Conservation (phyloP, 2,113 vertebrate species). For the Stigmatopora nigra region DNA sequence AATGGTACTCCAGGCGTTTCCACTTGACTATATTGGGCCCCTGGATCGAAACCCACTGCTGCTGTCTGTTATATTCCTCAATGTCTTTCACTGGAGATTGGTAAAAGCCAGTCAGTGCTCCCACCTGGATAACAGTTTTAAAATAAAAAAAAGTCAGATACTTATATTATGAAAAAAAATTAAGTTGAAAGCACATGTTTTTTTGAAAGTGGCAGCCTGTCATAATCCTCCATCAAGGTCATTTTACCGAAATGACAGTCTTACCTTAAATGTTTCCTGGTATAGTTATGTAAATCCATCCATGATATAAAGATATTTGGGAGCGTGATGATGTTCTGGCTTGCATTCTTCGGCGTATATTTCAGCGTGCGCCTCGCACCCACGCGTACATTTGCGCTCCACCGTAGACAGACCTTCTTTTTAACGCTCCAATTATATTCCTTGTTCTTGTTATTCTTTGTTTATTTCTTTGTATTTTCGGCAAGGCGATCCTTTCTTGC, state of each 20-base stretch:
- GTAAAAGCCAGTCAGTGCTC: constrained; percentile 6
- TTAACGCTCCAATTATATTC: constrained; percentile 20
- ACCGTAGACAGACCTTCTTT: constrained; percentile 24
- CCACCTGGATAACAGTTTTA: neutral
- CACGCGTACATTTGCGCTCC: constrained; percentile 19
- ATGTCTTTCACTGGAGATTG: constrained; percentile 14
- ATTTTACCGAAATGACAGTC: neutral
- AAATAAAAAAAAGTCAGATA: constrained; percentile 5
- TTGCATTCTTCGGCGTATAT: neutral
- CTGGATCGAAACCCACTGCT: constrained; percentile 21
- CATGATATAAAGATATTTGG: constrained; percentile 4
- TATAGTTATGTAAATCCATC: constrained; percentile 9
- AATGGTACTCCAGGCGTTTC: constrained; percentile 66
- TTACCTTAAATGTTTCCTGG: constrained; percentile 12
- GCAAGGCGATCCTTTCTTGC: constrained; percentile 6
- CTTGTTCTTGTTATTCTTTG: constrained; percentile 2
- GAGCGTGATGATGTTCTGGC: neutral
- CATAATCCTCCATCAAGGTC: constrained; percentile 25
- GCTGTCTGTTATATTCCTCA: constrained; percentile 14
- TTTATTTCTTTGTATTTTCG: neutral
- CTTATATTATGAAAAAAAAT: neutral
- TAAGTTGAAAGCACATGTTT: constrained; percentile 7
- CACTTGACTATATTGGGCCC: constrained; percentile 44
- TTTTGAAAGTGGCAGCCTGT: constrained; percentile 16
- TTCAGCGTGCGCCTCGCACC: constrained; percentile 14